Conservation (phyloP, 2,797 vertebrate species). For the Enteromius radiatus region DNA sequence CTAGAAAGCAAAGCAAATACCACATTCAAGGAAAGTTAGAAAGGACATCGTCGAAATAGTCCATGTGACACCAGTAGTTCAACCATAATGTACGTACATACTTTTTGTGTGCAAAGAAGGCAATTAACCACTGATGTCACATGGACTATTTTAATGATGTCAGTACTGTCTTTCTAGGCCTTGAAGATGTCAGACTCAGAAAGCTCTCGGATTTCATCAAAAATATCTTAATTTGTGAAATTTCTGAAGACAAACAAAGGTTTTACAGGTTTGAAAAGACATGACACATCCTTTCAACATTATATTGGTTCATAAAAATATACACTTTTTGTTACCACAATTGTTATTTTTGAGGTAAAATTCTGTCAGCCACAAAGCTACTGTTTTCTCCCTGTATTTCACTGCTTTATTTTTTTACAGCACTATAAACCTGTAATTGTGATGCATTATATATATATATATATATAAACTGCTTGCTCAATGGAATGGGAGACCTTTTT, state of each 20-base stretch:
- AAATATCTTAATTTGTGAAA: not conserved
- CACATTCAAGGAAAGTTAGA: too few relatives aligned
- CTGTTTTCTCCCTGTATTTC: not conserved
- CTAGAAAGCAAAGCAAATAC: too few relatives aligned
- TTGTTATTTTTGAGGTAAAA: not conserved
- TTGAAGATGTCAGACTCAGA: not conserved
- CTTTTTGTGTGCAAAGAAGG: too few relatives aligned
- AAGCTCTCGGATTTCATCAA: not conserved
- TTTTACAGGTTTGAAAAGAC: not conserved
- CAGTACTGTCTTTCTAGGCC: not conserved
- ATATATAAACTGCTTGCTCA: not conserved
- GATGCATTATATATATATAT: not conserved
- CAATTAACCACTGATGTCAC: not conserved
- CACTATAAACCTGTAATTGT: not conserved
- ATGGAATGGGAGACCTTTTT: conserved; percentile 2
- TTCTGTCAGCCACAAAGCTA: not conserved
- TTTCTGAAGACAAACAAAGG: not conserved
- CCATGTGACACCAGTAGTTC: too few relatives aligned
- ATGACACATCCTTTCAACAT: too few relatives aligned
- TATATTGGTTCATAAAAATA: not conserved
- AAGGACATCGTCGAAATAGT: too few relatives aligned
- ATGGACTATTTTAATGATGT: not conserved
- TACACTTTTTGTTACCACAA: not conserved
- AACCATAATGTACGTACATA: too few relatives aligned
- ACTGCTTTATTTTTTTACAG: not conserved